These are phyloP conservation scores for Gambusia affinis DNA, from an alignment of 2,113 vertebrate species.

Conservation along the genomic window DNA sequence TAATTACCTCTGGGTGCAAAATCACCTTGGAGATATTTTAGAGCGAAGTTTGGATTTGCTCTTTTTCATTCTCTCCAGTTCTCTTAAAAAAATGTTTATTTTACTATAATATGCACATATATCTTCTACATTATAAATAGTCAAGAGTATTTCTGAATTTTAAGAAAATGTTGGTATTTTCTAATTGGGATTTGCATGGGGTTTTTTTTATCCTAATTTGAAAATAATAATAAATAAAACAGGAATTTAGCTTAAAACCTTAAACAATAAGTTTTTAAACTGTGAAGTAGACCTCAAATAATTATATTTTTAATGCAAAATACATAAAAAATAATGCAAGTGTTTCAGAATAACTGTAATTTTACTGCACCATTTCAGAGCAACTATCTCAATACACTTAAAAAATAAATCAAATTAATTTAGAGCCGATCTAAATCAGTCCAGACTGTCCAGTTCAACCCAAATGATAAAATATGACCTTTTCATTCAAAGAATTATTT, in stretches of 20 bases:
- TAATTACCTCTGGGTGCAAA: not conserved
- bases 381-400: not conserved
- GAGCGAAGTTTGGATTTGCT: not conserved
- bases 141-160: too few relatives aligned
- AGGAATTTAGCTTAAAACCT: too few relatives aligned
- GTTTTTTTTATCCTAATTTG: too few relatives aligned
- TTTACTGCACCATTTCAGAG: not conserved
- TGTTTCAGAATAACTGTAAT: not conserved
- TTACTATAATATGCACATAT: too few relatives aligned
- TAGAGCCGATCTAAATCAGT: not conserved
- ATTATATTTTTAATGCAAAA: not conserved
- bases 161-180: too few relatives aligned
- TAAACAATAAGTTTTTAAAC: not conserved
- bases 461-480: too few relatives aligned
- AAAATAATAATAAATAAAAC: too few relatives aligned
- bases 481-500: too few relatives aligned
- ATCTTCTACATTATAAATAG: too few relatives aligned
- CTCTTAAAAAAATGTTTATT: not conserved
- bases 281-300: not conserved
- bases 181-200: too few relatives aligned
- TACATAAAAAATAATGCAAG: too few relatives aligned
- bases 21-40: not conserved
- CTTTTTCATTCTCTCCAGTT: not conserved
- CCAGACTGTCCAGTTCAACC: not conserved
- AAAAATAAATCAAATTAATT: not conserved